Evolutionary conservation across 2,797 vertebrate genomes (phyloP), one percentile per base, ranked within the genome.

Genomic region (Sorex maritimensis): DNA sequence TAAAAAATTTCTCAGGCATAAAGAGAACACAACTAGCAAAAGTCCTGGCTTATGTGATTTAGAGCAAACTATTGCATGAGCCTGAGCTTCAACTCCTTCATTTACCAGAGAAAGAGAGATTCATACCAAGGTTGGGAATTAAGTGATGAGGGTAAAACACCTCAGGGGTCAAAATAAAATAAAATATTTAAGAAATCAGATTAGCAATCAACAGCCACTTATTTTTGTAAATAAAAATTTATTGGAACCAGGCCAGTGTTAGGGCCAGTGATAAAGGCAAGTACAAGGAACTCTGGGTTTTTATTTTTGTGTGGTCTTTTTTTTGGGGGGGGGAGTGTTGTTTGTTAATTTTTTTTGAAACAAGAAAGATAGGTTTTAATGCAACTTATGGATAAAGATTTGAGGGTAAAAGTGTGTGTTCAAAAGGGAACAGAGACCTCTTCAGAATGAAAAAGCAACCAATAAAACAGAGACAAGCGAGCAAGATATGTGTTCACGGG

Each of bases 181-280:
- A 2, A 1, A 79, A 21, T 61, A 63, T 73, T 85, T 65, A 30
- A 44, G 46, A 90, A 77, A 61, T 91, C n/a, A 90, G 72, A 74
- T 41, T 52, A 75, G 4, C 78, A 82, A 67, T 65, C 28, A 46
- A 55, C 2, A 85, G 26, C 26, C 34, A 58, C 46, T 44, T 82
- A 8, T 77, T 86, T 81, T 91, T 80, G 5, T 88, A 86, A 71
- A 65, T 77, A 80, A 93, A 82, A 11, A 68, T 88, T 83, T 67
- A 82, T 3, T 92, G 58, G 23, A 67, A 79, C 26, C 17, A 85
- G n/a, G 24, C 9, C 41, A 67, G 58, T 58, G 38, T 38, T 41
- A 77, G 10, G 17, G 11, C 52, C 23, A 81, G 23, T 34, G 21
- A 95, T 46, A 10, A 15, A 52, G 46, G 28, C 49, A n/a, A 4